Evolutionary conservation across 2,888 invertebrate species (phyloP), one percentile per base, ranked within the genome.

Genomic region (Spatulosminthurus flaviceps): DNA sequence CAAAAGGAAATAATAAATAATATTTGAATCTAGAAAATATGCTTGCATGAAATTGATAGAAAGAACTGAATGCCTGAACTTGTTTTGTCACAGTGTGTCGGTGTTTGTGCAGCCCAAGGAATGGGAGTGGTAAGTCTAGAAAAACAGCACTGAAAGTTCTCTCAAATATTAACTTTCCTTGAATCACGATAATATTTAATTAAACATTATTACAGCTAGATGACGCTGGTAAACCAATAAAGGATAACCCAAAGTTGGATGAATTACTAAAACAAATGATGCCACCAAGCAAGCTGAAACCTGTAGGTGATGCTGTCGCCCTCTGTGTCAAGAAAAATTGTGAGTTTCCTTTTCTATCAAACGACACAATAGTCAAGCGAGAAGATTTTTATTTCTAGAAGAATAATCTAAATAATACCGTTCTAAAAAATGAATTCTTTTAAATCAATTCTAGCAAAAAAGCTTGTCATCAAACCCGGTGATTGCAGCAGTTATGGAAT

Each of bases 401-500:
- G n/a, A n/a, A n/a, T n/a, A n/a, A n/a, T n/a, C n/a, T 34, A 34
- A 69, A 69, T 28, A 28, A 28, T 69, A 9, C 41, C 41, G 41
- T 41, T 41, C 41, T 41, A 11, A 69, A 69, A 69, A 69, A n/a
- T n/a, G n/a, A n/a, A n/a, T n/a, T 26, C 24, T 67, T 67, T 28
- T 67, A 11, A 2, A 19, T 26, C 24, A 28, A 7, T 67, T 60
- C 0, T 29, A 73, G 73, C 73, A 5, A 73, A 73, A 60, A 73
- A 73, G 43, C 60, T 73, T 11, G 73, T 73, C 19, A 74, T 74
- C 16, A 74, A 74, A 26, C 74, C 74, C 4, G 74, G 74, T 1
- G 74, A 74, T 34, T 74, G 74, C 28, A 51, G 60, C 34, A 51
- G 60, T 34, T 74, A 74, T 41, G 74, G 74, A 0, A 74, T 74